Conservation (phyloP, 1,140 invertebrate genomes). For the Geopemphigus sp. region DNA sequence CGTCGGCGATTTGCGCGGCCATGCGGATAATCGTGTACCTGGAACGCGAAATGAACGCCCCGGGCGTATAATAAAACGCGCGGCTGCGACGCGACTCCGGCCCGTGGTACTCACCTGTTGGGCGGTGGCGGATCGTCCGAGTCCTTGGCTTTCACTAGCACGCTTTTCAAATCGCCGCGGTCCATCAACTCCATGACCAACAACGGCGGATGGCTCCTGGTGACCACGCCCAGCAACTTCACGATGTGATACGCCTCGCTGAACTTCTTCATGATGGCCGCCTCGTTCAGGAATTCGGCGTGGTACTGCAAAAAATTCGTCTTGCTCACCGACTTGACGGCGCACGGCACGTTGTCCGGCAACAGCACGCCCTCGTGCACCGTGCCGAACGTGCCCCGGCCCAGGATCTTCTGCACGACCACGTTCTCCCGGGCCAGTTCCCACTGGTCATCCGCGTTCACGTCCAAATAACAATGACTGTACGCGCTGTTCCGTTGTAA, state of each 20-base stretch:
- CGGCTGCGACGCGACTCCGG: too few species aligned
- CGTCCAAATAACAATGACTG: slow-evolving; percentile 52
- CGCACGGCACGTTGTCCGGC: slow-evolving; percentile 63
- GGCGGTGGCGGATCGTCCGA: slow-evolving; percentile 15
- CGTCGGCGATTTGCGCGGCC: slow-evolving; percentile 97
- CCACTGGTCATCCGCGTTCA: slow-evolving; percentile 90
- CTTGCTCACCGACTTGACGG: slow-evolving; percentile 92
- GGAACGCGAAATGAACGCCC: too few species aligned
- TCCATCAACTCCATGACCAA: slow-evolving; percentile 98
- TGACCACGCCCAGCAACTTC: slow-evolving; percentile 90
- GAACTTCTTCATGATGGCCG: slow-evolving; percentile 81
- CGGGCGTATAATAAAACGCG: too few species aligned
- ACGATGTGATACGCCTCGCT: slow-evolving; percentile 91
- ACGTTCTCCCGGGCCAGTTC: slow-evolving; percentile 85
- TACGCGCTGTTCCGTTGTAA: slow-evolving; percentile 45
- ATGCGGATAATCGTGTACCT: slow-evolving; percentile 60
- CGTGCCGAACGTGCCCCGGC: slow-evolving; percentile 95
- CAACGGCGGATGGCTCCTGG: slow-evolving; percentile 81
- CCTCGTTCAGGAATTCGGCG: slow-evolving; percentile 90
- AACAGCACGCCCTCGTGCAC: slow-evolving; percentile 74
- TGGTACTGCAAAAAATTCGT: slow-evolving; percentile 62
- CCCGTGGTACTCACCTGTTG: not conserved
- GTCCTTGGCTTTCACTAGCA: slow-evolving; percentile 64
- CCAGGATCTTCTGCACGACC: slow-evolving; percentile 74
- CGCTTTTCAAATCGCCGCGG: slow-evolving; percentile 90